Evolutionary conservation across 2,797 vertebrate genomes (phyloP), one percentile per base, ranked within the genome.

Genomic region (Onychomys leucogaster): DNA sequence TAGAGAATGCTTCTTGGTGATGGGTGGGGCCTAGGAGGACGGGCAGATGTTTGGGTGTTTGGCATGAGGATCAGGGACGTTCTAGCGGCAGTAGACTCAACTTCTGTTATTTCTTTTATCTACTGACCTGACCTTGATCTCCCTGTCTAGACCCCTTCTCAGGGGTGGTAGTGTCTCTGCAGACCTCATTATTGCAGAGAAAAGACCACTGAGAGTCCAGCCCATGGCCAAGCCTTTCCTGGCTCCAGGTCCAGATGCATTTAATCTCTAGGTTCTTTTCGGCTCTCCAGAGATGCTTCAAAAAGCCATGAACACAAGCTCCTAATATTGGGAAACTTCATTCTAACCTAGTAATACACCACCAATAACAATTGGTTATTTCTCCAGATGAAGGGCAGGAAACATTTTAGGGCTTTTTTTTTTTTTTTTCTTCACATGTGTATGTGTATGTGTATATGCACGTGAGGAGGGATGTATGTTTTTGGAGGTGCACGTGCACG

Each of bases 41-140:
- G 83, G 75, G 91, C 21, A 86, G 95, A 92, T 49, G 63, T 95
- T 69, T 94, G 37, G 69, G 67, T n/a, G 10, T 17, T 63, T 84
- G n/a, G 57, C 37, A 17, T 69, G 2, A 29, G 29, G 0, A 21
- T 11, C 37, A 57, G 63, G 81, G 67, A 86, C 37, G n/a, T 25
- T 73, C 93, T 41, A 82, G 78, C 89, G 63, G 5, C 9, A 78
- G 81, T 25, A 81, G 78, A 11, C 67, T n/a, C n/a, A 67, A 76
- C 32, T 29, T 94, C 86, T 90, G 17, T 65, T 41, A 67, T 49
- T 16, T 67, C 75, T 90, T 67, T 41, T 12, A 65, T n/a, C 41
- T 90, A 14, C 5, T 37, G 25, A 78, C 43, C 12, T 83, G 52
- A 25, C 14, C 43, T 82, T 82, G 80, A 63, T 71, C 27, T 84